These are phyloP conservation scores for Periparus ater DNA, from an alignment of 2,797 vertebrate genomes.

Conservation along the genomic window DNA sequence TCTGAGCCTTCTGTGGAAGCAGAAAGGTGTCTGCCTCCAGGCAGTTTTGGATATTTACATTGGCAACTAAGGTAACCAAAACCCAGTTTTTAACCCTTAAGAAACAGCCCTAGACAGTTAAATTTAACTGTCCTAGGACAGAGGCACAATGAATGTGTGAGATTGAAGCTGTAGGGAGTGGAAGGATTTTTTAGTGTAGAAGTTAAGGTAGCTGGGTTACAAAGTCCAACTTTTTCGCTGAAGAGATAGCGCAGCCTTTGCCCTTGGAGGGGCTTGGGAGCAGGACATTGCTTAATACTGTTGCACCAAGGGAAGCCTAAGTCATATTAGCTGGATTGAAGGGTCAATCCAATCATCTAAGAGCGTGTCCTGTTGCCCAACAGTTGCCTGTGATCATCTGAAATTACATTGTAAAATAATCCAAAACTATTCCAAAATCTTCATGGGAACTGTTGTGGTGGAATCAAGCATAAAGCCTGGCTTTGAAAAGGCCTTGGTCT, in stretches of 20 bases:
- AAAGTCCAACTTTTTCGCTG: background rate
- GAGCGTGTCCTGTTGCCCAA: background rate
- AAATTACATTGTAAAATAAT: background rate
- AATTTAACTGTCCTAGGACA: background rate
- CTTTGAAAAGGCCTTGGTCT: background rate
- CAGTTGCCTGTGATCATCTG: background rate
- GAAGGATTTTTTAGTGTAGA: background rate
- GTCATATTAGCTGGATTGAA: background rate
- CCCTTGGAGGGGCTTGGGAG: background rate
- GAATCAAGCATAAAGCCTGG: background rate
- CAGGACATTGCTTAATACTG: background rate
- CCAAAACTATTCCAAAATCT: background rate
- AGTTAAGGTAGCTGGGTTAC: background rate
- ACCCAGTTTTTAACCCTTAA: background rate
- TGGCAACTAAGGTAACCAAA: background rate
- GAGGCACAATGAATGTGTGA: background rate
- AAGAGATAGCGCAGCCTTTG: background rate
- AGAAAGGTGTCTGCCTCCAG: background rate
- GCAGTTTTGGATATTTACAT: background rate
- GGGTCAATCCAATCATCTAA: background rate
- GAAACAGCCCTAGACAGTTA: background rate
- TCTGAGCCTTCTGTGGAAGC: background rate
- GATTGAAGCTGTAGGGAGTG: background rate
- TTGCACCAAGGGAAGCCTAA: background rate
- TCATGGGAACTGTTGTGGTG: background rate